Evolutionary conservation across 2,888 invertebrate genomes (phyloP).

Genomic region (Parnassius orleans): DNA sequence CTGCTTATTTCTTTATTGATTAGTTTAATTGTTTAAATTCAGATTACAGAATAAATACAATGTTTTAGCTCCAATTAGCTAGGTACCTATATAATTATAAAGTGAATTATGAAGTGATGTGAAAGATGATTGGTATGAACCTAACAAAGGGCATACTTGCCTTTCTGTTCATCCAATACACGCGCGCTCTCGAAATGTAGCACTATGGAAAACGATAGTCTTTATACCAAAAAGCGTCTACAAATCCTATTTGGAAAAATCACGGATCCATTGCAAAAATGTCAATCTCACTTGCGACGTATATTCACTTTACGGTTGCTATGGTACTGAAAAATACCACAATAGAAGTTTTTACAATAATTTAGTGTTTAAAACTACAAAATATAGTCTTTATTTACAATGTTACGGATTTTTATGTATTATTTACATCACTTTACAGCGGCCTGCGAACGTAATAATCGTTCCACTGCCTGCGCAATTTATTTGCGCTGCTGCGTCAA

Average conservation of each 20-base stretch:
- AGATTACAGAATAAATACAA: constrained; percentile 12
- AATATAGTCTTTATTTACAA: constrained; percentile 57
- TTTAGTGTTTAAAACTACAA: constrained; percentile 44
- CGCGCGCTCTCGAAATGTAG: constrained; percentile 63
- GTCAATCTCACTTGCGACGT: constrained; percentile 69
- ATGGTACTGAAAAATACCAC: constrained; percentile 56
- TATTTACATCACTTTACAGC: constrained; percentile 74
- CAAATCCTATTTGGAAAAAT: constrained; percentile 45
- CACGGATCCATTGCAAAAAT: constrained; percentile 63
- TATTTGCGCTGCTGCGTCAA: constrained; percentile 76
- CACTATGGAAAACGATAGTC: constrained; percentile 57
- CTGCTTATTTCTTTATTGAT: not conserved
- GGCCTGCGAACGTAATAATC: constrained; percentile 74
- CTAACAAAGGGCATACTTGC: constrained; percentile 70
- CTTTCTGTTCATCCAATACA: constrained; percentile 78
- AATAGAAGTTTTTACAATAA: constrained; percentile 43
- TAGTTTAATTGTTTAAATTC: constrained; percentile 4
- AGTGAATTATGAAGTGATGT: constrained; percentile 19
- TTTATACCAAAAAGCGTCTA: constrained; percentile 47
- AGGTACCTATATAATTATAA: not conserved
- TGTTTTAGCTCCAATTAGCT: not conserved
- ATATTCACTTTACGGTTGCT: constrained; percentile 66
- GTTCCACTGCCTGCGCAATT: constrained; percentile 78
- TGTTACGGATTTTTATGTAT: constrained; percentile 55
- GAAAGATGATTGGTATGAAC: constrained; percentile 50